A percentile compares a stretch with the other conserved stretches of the same genome.
phyloP scores from a whole-genome alignment of 2,113 vertebrate genomes.

The Atlantisia rogersi region DNA sequence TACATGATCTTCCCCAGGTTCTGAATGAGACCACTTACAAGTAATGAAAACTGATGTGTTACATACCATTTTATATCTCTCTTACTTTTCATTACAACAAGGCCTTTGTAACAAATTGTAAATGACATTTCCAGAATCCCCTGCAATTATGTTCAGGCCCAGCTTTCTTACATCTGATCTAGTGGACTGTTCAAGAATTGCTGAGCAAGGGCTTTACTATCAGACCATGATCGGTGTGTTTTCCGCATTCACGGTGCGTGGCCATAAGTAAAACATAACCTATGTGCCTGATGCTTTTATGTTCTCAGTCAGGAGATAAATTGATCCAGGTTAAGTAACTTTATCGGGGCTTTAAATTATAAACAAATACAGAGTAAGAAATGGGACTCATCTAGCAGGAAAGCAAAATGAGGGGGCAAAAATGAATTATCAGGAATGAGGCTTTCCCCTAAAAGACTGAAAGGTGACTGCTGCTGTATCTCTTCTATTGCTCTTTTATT shows the following conservation, averaged over 20 bases:
- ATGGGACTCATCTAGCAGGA: not conserved
- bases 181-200: not conserved
- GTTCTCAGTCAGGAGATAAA: not conserved
- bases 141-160: not conserved
- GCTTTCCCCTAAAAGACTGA: not conserved
- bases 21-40: not conserved
- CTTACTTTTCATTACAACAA: not conserved
- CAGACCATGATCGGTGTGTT: not conserved
- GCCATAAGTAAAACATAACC: not conserved
- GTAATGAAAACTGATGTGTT: not conserved
- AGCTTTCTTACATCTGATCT: not conserved
- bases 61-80: not conserved
- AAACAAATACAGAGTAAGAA: not conserved
- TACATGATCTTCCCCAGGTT: not conserved
- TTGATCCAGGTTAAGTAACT: not conserved
- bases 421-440: not conserved
- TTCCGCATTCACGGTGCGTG: not conserved
- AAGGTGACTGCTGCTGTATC: not conserved
- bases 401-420: not conserved
- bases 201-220: not conserved
- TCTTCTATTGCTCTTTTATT: not conserved
- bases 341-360: not conserved
- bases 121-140: not conserved
- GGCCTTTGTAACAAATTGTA: not conserved
- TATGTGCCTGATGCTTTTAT: not conserved